Base-by-base conservation (phyloP, 2,113 vertebrate genomes). In the Cyanoramphus novaezelandiae region DNA sequence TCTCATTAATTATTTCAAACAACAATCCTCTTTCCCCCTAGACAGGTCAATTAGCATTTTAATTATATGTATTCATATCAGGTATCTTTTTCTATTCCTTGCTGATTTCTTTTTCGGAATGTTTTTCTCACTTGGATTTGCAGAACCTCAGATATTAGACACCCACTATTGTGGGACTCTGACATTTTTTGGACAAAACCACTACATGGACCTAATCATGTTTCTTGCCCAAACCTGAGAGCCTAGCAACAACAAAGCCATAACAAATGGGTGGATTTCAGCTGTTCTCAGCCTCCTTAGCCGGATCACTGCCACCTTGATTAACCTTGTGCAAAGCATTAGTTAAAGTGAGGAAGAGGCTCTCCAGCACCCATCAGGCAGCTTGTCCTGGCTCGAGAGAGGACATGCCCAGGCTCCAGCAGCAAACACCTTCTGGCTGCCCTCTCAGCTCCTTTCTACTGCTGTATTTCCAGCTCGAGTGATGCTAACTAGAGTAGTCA, bases 1-100 rank as follows among this genome's bases (percentile, higher is more conserved):
- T 0, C 55, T 89, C 49, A 43, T 90, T 87, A 72, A 20, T 85
- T 88, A 65, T 89, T 92, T 85, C 78, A 89, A 77, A n/a, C 37
- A 71, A 49, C 52, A 91, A 47, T 82, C 74, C 70, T 55, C 52
- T 68, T 81, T 91, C 15, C 19, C 25, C 11, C 17, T 79, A 4
- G 5, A 41, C 5, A 49, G 44, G 31, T 25, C 67, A 64, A 59
- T 91, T 87, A 95, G 39, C 25, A 41, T 72, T 65, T 44, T 69
- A 85, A 72, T 91, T 87, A 62, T 8, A 62, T 9, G 17, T 39
- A 87, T 76, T 92, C 87, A 82, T 28, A 49, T 79, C 82, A 85
- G 28, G 33, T 41, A 25, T 71, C 49, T 69, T 94, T 76, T 87
- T 53, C 25, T 65, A 39, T 79, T 92, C 49, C 70, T 82, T 52